Base-by-base conservation (phyloP, 2,797 vertebrate species). In the Peromyscus nudipes region DNA sequence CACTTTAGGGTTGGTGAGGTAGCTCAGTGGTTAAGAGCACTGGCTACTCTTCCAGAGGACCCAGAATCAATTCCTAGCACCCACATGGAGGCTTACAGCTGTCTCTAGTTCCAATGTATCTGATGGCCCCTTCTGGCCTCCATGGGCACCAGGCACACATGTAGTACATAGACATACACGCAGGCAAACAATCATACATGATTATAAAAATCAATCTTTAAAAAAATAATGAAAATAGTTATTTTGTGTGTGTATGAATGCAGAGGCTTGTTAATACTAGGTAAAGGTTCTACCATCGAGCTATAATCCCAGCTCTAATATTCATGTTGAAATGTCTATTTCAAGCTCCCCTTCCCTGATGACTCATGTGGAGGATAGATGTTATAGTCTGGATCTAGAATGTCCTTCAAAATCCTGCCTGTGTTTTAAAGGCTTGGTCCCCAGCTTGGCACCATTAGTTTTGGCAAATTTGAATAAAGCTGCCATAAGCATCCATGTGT, bases 311-410 rank as follows among this genome's bases (percentile, higher is more conserved):
- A 90, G 34, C 43, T 25, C 73, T 89, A 19, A 52, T 67, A 94
- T 25, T 95, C 55, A 85, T 77, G 92, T 89, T 60, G 29, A 96
- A 89, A 92, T 62, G 55, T 83, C 46, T 94, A 83, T 25, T 19
- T 95, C 62, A 92, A 92, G 55, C 40, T 89, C 67, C 69, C 34
- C 75, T 86, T 94, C 69, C 37, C 4, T 7, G 43, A 43, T 21
- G 52, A 55, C n/a, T 55, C 62, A 79, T 60, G 23, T 75, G 0
- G 60, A 71, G 40, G 27, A 3, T 52, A 69, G 34, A 37, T 52
- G 31, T 11, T 64, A 17, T 5, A 52, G 12, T n/a, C n/a, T 16
- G 14, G 31, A n/a, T 43, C 62, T 80, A 64, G 62, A 69, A 40
- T 91, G 25, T 25, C 27, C n/a, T 55, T 29, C n/a, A 34, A 55